Conservation (phyloP, 2,888 invertebrate genomes). For the Ormyrus rosae region DNA sequence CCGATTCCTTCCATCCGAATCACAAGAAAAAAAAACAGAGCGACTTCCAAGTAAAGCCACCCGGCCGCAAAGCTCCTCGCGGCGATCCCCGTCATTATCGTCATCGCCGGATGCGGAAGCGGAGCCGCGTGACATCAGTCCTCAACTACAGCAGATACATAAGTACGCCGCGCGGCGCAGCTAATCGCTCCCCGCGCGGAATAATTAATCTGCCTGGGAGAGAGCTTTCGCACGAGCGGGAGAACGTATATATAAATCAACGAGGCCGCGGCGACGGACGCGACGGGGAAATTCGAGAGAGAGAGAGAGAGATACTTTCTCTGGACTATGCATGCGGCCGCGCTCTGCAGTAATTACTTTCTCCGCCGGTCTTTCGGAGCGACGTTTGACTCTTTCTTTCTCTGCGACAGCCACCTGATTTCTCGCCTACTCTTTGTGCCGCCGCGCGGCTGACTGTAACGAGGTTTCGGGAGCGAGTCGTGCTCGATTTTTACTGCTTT, state of each 20-base stretch:
- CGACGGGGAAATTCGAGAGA: background rate
- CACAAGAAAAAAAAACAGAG: no score
- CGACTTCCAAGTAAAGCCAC: no score
- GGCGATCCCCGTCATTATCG: slow-evolving; percentile 1
- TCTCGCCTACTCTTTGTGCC: no score
- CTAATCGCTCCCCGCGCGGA: slow-evolving; percentile 33
- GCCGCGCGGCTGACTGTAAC: no score
- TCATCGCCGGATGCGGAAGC: slow-evolving; percentile 41
- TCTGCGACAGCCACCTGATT: no score
- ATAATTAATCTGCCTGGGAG: slow-evolving; percentile 28
- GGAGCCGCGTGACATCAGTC: slow-evolving; percentile 29
- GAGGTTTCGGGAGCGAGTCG: no score
- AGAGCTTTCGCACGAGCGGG: no score
- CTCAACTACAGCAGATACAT: background rate
- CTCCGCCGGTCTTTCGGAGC: background rate
- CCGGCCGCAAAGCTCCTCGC: no score
- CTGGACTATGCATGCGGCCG: background rate
- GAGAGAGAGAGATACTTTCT: background rate
- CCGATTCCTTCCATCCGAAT: no score
- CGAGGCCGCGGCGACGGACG: background rate
- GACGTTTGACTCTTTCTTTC: no score
- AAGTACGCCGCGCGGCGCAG: background rate
- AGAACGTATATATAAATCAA: background rate
- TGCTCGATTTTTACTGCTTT: no score
- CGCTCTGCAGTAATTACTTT: background rate